Conservation (phyloP, 2,888 invertebrate genomes). For the Pyrrhosoma nymphula region DNA sequence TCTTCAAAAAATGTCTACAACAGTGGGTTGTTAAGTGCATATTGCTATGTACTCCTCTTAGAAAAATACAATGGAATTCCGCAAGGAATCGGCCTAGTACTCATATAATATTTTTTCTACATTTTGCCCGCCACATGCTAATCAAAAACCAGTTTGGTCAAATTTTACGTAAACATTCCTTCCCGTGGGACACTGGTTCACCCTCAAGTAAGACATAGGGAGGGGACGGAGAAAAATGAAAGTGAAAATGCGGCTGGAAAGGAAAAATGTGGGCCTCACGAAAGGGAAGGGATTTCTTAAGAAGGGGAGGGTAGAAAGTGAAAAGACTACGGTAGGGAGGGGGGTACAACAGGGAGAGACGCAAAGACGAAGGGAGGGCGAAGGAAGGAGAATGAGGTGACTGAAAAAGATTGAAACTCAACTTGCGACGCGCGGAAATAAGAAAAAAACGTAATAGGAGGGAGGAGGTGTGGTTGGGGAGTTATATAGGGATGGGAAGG, state of each 20-base stretch:
- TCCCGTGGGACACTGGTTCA: too few relatives aligned
- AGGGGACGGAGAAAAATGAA: neutral
- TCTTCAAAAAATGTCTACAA: too few relatives aligned
- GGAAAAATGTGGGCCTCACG: neutral
- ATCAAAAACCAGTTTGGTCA: too few relatives aligned
- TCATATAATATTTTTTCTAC: too few relatives aligned
- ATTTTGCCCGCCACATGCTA: too few relatives aligned
- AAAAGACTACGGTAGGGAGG: neutral
- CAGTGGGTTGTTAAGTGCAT: too few relatives aligned
- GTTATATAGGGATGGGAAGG: neutral
- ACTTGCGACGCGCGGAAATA: conserved; percentile 13
- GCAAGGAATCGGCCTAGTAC: too few relatives aligned
- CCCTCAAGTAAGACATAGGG: neutral
- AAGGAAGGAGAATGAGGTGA: neutral
- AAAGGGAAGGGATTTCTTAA: neutral
- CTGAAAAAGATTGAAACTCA: neutral
- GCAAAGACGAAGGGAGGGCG: neutral
- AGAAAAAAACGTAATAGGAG: neutral
- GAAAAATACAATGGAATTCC: too few relatives aligned
- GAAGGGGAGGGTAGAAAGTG: neutral
- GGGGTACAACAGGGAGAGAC: neutral
- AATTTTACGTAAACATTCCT: too few relatives aligned
- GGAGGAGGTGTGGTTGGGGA: neutral
- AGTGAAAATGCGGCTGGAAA: neutral
- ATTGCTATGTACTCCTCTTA: too few relatives aligned